Base-by-base conservation (phyloP, 2,113 vertebrate species). In the Nesospiza acunhae region DNA sequence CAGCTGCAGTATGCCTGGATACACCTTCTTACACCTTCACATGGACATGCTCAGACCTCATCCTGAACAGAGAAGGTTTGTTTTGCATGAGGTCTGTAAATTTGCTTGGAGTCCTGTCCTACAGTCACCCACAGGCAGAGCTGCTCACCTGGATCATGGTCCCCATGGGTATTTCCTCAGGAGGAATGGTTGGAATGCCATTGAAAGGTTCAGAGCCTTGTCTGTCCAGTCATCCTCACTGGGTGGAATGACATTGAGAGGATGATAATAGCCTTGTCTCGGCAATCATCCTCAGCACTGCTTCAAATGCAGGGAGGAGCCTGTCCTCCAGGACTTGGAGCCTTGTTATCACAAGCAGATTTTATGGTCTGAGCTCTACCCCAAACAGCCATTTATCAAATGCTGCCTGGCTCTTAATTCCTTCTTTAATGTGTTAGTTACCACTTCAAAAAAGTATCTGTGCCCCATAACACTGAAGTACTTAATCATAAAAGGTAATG, bases 401-500 rank as follows among this genome's bases (percentile, higher is more conserved):
- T 53, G 58, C 44, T 94, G 94, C 79, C 91, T 37, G 27, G 67
- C 89, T 96, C 90, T 93, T 87, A 87, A 90, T 92, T 92, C 67
- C 76, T 92, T 70, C 84, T 92, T 97, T 96, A 95, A 96, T 97
- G 93, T 90, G 92, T 96, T 96, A 97, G 92, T 75, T 96, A 95
- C 91, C 94, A 92, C 94, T 97, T 94, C 68, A 80, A 84, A 92
- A 74, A 77, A 77, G 84, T 96, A 83, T 92, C 89, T 91, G 75
- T 78, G 81, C 63, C 79, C 91, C 87, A 91, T 95, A 94, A 94
- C 19, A 46, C 87, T 78, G 22, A 95, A 95, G 91, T 68, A 75
- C 90, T 96, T 96, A 44, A 93, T 74, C 94, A 94, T 97, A 96
- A 96, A 96, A 96, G 72, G 87, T 96, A 93, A 97, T 70, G 92